Percentiles rank a stretch among this genome's conserved stretches.
Evolutionary conservation across 2,888 invertebrate genomes (phyloP).

Genomic region (Caenorhabditis imperialis): DNA sequence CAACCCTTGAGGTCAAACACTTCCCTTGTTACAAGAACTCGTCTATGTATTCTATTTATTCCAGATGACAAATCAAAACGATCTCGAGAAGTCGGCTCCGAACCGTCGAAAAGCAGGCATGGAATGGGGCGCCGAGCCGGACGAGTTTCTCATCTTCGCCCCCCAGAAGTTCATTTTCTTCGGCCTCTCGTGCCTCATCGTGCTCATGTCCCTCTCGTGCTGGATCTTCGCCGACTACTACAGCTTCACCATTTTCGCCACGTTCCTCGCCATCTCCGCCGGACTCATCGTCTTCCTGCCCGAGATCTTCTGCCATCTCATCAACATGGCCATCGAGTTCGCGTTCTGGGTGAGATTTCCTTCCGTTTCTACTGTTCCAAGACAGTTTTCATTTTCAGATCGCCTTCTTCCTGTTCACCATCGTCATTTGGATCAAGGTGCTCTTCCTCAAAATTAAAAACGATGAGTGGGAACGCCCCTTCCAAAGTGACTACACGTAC

Average conservation of each 20-base stretch:
- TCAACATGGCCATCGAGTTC: slow-evolving; percentile 20
- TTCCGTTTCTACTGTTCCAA: not conserved
- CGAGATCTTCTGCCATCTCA: slow-evolving; percentile 24
- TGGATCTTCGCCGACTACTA: slow-evolving; percentile 7
- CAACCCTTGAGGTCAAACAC: too few relatives aligned
- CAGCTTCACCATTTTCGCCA: slow-evolving; percentile 6
- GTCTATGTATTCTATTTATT: too few relatives aligned
- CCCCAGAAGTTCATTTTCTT: not conserved
- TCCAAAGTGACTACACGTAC: not conserved
- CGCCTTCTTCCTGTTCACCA: slow-evolving; percentile 8
- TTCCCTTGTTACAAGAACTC: too few relatives aligned
- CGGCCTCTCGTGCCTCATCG: slow-evolving; percentile 3
- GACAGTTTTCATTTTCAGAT: too few relatives aligned
- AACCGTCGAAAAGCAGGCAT: too few relatives aligned
- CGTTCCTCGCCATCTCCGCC: slow-evolving; percentile 3
- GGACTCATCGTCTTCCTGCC: slow-evolving; percentile 26
- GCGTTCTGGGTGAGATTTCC: slow-evolving; percentile 2
- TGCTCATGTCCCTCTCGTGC: slow-evolving; percentile 2
- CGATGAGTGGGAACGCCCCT: too few relatives aligned
- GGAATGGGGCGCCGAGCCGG: too few relatives aligned
- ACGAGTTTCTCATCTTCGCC: too few relatives aligned
- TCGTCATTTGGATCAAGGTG: slow-evolving; percentile 6
- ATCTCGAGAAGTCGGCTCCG: not conserved
- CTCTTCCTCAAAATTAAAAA: too few relatives aligned
- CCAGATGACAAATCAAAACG: slow-evolving; percentile 7